A percentile compares a stretch with the other conserved stretches of the same genome.
Evolutionary conservation across 2,113 vertebrate genomes (phyloP).

Genomic region (Psittacula cyanocephala): DNA sequence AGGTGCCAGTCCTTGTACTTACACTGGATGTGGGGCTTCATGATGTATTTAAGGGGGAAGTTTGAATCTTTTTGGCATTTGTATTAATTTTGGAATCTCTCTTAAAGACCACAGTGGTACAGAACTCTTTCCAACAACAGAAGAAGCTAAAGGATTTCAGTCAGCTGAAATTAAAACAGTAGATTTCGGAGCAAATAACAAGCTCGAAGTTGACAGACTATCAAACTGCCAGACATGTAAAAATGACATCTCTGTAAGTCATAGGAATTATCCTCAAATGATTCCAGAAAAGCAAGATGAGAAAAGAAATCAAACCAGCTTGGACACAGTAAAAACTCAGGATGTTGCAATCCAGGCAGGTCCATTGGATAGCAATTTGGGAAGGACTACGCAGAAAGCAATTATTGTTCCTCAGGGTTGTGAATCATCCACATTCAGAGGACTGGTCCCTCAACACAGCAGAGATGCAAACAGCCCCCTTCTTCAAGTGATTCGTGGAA

Average conservation of each 20-base stretch:
- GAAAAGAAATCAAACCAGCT: constrained; percentile 28
- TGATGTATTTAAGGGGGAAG: neutral
- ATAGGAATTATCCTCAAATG: constrained; percentile 11
- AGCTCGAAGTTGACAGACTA: constrained; percentile 38
- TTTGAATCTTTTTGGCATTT: neutral
- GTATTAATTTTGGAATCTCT: constrained; percentile 33
- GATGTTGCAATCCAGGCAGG: constrained; percentile 78
- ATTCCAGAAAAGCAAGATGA: constrained; percentile 29
- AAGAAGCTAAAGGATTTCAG: constrained; percentile 73
- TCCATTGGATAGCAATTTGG: constrained; percentile 17
- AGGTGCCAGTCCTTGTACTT: neutral
- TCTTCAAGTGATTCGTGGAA: neutral
- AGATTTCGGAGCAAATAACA: constrained; percentile 50
- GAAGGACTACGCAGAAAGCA: neutral
- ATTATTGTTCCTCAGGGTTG: neutral
- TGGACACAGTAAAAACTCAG: constrained; percentile 73
- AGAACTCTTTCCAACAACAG: constrained; percentile 34
- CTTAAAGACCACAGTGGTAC: constrained; percentile 53
- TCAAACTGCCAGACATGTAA: constrained; percentile 33
- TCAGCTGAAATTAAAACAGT: constrained; percentile 8
- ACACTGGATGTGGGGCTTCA: neutral
- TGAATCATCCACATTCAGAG: constrained; percentile 19
- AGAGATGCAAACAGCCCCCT: neutral
- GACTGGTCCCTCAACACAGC: neutral
- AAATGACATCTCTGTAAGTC: constrained; percentile 38